These are phyloP conservation scores for Aselliscus stoliczkanus DNA, from an alignment of 2,797 vertebrate genomes.

Conservation along the genomic window DNA sequence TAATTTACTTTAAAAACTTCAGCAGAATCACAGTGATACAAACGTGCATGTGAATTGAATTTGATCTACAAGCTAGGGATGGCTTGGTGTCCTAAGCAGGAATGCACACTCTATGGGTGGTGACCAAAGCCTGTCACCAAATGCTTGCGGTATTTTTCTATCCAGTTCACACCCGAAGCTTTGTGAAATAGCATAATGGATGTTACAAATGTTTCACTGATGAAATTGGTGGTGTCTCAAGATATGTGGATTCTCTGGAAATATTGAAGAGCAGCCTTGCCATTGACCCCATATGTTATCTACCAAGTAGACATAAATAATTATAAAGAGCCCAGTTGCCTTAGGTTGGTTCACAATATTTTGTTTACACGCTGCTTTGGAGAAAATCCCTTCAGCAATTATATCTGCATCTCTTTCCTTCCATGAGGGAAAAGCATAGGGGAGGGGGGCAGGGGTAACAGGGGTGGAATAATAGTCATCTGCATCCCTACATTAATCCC, in stretches of 20 bases:
- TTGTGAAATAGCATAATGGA: neutral
- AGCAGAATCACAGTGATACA: neutral
- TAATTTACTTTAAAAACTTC: neutral
- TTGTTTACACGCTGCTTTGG: neutral
- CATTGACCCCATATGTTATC: neutral
- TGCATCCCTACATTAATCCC: neutral
- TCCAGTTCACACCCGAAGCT: neutral
- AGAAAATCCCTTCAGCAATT: neutral
- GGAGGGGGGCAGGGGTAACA: neutral
- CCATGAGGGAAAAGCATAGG: neutral
- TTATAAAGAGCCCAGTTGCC: neutral
- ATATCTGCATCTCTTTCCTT: neutral
- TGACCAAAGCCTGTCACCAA: neutral
- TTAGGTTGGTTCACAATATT: neutral
- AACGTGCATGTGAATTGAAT: neutral
- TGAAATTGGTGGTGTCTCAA: neutral
- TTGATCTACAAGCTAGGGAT: neutral
- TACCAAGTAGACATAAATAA: neutral
- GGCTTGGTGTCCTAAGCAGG: neutral
- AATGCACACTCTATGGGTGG: neutral
- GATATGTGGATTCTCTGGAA: neutral
- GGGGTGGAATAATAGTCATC: neutral
- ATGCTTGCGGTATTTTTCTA: neutral
- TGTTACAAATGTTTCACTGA: neutral
- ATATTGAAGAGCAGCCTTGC: neutral